Percentiles rank a stretch among this genome's conserved stretches.
Conservation (phyloP, 2,888 invertebrate genomes). For the Aquatica leii region DNA sequence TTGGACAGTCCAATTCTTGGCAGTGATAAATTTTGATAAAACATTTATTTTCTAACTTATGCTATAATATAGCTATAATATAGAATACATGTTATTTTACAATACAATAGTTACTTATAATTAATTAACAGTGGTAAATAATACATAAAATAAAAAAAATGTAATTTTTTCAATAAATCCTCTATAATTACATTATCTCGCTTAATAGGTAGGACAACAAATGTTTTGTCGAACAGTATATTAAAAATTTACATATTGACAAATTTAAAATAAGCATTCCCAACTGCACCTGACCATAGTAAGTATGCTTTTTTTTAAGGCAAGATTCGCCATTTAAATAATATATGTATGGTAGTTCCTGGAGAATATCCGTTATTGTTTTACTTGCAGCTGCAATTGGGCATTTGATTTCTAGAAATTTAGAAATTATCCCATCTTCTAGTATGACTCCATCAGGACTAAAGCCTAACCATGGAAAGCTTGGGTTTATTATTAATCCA, state of each 20-base stretch:
- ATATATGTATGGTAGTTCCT: no score
- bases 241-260: conserved; percentile 6
- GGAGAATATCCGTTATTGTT: no score
- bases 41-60: background rate
- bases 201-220: conserved; percentile 1
- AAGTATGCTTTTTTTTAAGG: conserved; percentile 5
- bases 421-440: background rate
- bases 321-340: background rate
- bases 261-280: conserved; percentile 4
- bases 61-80: background rate
- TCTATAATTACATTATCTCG: background rate
- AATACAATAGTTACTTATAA: background rate
- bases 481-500: background rate
- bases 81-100: background rate
- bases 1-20: conserved; percentile 6
- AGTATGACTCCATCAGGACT: conserved; percentile 3
- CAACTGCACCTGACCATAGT: conserved; percentile 3
- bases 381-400: no score
- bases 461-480: conserved; percentile 3
- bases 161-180: conserved; percentile 1
- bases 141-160: conserved; percentile 5
- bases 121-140: background rate
- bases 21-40: conserved; percentile 1
- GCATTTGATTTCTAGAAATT: no score
- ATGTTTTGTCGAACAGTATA: conserved; percentile 7